Base-by-base conservation (phyloP, 1,140 invertebrate species). In the Anagrus nilaparvatae region DNA sequence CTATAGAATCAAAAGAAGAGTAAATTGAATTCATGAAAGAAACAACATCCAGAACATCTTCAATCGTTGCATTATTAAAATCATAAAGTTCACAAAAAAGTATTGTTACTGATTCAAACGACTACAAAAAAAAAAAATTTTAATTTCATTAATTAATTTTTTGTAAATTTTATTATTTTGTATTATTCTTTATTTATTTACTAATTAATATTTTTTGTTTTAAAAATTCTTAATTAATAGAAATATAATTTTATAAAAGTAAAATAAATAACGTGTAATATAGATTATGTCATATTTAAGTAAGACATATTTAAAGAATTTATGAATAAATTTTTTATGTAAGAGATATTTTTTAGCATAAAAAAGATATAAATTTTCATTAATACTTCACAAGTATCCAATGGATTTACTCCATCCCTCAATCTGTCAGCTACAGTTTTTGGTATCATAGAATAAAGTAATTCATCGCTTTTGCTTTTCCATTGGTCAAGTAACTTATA, bases 361-460 rank as follows among this genome's bases (percentile, higher is more conserved):
- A n/a, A n/a, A 60, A 30, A 73, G 69, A 36, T 70, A 74, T 13
- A 61, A 68, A 58, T 73, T 48, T 46, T 16, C 33, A 19, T 20
- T 46, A 12, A n/a, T 59, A 81, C 74, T 73, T 87, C 77, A 58
- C 84, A 90, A 10, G 86, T 87, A 28, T 75, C 76, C 32, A 84
- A 65, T 1, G 82, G 73, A 46, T 78, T 76, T 40, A 81, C 76
- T 2, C 87, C 87, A 21, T 69, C 64, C 39, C 79, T 60, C n/a
- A 85, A 62, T 35, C 75, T 61, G 56, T 84, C 80, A 0, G 79
- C 84, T 4, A 87, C 80, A 13, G 76, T 75, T 49, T 76, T 74
- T 0, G 82, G 90, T 52, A 95, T 90, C 88, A 94, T 93, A 4
- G 90, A 91, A 58, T 93, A 95, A 0, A 95, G 64, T 1, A 95